Base-by-base conservation (phyloP, 2,888 invertebrate species). In the Rotaria macrura region DNA sequence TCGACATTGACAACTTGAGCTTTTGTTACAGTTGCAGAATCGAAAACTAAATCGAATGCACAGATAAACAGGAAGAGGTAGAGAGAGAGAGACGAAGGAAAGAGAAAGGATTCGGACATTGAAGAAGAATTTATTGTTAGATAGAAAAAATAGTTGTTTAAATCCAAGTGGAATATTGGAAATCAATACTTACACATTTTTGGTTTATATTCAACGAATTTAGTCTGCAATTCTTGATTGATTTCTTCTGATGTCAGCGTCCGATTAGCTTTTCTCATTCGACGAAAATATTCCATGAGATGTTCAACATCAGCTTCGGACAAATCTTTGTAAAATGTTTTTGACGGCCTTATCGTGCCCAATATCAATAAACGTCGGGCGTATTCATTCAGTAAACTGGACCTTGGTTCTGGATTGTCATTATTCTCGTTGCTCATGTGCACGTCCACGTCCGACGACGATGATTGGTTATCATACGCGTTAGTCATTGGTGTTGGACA, bases 261-360 rank as follows among this genome's bases (percentile, higher is more conserved):
- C 17, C 5, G 29, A 9, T 40, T 79, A 25, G 20, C 7, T 29
- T 72, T 34, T 72, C 72, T 79, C 43, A 79, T 79, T 79, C 74
- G 74, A 25, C 43, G 38, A 79, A 79, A 79, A 54, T 86, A 86
- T 55, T 86, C 84, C 84, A 84, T 86, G 7, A 86, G 43, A 10
- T 84, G 40, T 40, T 84, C 86, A 40, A 86, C 84, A 43, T 86
- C 86, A 38, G 52, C 57, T 29, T 86, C 86, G 1, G 86, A 65
- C 43, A 86, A 84, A 54, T 74, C 47, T 49, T 84, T 84, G 38
- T 86, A 84, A 74, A 86, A 86, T 9, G 86, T 86, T 49, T 86
- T 86, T 20, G 84, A 84, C 55, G 86, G 86, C 25, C 86, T 49
- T 40, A 86, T 86, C 25, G 86, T 84, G 4, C 84, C 84, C n/a